Evolutionary conservation across 2,113 vertebrate genomes (phyloP).

Genomic region (Vireo altiloquus): DNA sequence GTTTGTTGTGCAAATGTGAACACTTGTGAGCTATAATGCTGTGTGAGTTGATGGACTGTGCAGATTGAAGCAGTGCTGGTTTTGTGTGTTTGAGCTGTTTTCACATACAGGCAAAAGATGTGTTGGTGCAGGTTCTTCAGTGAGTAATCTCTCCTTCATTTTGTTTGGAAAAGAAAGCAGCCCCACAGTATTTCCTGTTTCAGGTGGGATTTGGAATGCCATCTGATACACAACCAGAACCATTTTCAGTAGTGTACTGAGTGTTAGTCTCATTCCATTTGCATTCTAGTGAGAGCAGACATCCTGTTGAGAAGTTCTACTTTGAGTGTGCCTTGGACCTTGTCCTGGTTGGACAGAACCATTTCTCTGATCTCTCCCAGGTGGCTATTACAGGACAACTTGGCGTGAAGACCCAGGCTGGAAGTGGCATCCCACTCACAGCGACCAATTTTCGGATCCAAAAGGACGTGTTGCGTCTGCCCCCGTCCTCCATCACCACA

Average conservation of each 20-base stretch:
- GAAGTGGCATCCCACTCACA: conserved; percentile 84
- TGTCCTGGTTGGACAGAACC: not conserved
- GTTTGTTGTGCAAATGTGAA: not conserved
- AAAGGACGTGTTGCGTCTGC: conserved; percentile 93
- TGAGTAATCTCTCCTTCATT: not conserved
- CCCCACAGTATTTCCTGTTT: not conserved
- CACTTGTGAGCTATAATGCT: not conserved
- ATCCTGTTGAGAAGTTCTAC: not conserved
- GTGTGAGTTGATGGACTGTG: not conserved
- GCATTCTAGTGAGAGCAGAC: not conserved
- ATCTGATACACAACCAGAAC: not conserved
- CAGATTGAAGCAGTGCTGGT: not conserved
- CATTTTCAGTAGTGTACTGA: not conserved
- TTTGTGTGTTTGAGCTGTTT: not conserved
- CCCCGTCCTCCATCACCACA: conserved; percentile 93
- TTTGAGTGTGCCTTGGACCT: not conserved
- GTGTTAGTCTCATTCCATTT: not conserved
- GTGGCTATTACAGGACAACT: conserved; percentile 94
- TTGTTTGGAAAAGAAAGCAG: not conserved
- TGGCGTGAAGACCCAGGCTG: conserved; percentile 83
- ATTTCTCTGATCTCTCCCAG: conserved; percentile 54
- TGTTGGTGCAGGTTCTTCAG: not conserved
- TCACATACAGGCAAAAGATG: rapidly evolving
- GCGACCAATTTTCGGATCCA: conserved; percentile 94
- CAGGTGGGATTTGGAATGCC: not conserved